Conservation (phyloP, 2,113 vertebrate genomes). For the Spizaetus ornatus region DNA sequence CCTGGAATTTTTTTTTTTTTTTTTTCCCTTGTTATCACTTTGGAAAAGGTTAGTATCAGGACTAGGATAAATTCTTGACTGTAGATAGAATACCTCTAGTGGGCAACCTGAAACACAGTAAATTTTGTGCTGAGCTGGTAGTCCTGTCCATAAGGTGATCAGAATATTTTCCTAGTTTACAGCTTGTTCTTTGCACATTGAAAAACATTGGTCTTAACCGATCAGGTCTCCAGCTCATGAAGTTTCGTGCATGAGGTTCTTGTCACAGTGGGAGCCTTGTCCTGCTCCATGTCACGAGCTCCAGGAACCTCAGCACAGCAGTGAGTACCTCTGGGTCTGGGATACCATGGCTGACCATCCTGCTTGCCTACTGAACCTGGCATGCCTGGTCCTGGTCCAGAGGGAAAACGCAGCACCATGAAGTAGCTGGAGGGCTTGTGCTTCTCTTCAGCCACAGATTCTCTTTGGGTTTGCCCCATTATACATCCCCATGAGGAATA, state of each 20-base stretch:
- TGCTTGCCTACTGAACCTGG: background rate
- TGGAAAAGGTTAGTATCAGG: background rate
- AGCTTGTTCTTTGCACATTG: background rate
- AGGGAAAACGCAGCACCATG: fast-evolving
- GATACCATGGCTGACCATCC: background rate
- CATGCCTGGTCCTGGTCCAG: background rate
- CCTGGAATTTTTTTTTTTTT: background rate
- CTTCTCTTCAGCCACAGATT: background rate
- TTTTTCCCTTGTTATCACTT: background rate
- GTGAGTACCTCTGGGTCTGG: background rate
- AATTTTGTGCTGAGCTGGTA: background rate
- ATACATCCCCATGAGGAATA: background rate
- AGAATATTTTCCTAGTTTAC: background rate
- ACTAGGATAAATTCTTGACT: background rate
- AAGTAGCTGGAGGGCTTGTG: background rate
- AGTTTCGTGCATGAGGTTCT: background rate
- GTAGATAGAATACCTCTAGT: background rate
- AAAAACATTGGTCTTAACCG: fast-evolving
- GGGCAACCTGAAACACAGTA: background rate
- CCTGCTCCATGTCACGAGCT: fast-evolving
- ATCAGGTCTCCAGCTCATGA: background rate
- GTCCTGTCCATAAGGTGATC: background rate
- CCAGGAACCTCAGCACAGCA: background rate
- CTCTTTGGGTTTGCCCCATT: background rate
- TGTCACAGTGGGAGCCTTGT: background rate